Evolutionary conservation across 2,797 vertebrate genomes (phyloP).

Genomic region (Lates japonicus): DNA sequence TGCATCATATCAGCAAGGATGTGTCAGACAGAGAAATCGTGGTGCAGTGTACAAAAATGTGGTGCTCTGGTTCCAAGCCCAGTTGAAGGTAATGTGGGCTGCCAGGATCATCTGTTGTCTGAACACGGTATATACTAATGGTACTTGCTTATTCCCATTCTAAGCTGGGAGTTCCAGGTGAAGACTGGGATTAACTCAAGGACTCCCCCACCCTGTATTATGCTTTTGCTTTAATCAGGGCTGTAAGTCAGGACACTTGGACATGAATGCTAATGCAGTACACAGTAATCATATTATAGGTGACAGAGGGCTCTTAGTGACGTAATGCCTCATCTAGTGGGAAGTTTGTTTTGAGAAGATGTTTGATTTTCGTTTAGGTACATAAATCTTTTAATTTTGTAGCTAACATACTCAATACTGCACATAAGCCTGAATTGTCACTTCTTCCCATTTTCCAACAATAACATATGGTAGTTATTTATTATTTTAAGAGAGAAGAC

Average conservation of each 20-base stretch:
- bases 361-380: not conserved
- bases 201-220: conserved; percentile 44
- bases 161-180: conserved; percentile 37
- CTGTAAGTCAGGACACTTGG: conserved; percentile 37
- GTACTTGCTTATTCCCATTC: conserved; percentile 24
- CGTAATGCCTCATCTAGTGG: conserved; percentile 23
- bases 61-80: not conserved
- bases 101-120: conserved; percentile 30
- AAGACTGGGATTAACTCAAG: conserved; percentile 44
- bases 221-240: conserved; percentile 59
- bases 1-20: conserved; percentile 52
- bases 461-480: not conserved
- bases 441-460: not conserved
- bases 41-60: conserved; percentile 34
- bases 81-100: conserved; percentile 12
- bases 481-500: not conserved
- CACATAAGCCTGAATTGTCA: not conserved
- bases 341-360: not conserved
- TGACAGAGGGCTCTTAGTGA: conserved; percentile 3
- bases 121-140: conserved; percentile 9
- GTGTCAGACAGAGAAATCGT: conserved; percentile 45
- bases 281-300: conserved; percentile 32
- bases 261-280: conserved; percentile 42
- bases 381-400: not conserved
- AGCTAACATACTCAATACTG: not conserved